phyloP scores from a whole-genome alignment of 2,888 invertebrate species.

The Thyatira batis region DNA sequence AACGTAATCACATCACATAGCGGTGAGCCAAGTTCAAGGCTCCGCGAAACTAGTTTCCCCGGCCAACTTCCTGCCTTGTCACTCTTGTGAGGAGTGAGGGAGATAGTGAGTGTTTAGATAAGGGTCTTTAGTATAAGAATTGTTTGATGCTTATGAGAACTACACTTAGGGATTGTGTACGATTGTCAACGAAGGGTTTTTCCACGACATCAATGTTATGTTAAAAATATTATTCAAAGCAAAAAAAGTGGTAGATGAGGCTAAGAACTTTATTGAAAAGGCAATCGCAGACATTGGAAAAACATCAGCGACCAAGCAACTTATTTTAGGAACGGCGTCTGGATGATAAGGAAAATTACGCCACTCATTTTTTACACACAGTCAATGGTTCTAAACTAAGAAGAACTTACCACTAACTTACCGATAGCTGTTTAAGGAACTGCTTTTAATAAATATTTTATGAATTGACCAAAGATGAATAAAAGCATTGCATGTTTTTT shows the following conservation, averaged over 20 bases:
- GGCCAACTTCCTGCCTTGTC: slow-evolving; percentile 20
- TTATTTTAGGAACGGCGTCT: slow-evolving; percentile 91
- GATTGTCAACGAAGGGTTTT: no score
- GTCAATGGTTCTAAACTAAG: no score
- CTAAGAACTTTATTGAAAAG: slow-evolving; percentile 87
- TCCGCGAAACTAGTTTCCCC: slow-evolving; percentile 46
- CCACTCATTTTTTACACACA: no score
- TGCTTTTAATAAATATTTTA: no score
- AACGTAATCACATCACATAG: slow-evolving; percentile 18
- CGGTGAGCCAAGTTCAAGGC: slow-evolving; percentile 56
- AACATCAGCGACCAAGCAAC: slow-evolving; percentile 93
- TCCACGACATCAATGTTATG: no score
- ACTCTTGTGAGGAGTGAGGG: slow-evolving; percentile 19
- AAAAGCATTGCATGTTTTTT: no score
- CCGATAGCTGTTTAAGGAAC: no score
- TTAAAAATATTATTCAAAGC: no score
- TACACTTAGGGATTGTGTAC: no score
- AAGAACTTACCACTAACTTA: no score
- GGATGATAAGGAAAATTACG: slow-evolving; percentile 89
- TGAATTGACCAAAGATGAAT: no score
- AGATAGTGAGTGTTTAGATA: slow-evolving; percentile 25
- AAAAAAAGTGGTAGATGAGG: slow-evolving; percentile 84
- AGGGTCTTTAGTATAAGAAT: slow-evolving; percentile 1
- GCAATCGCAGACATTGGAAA: slow-evolving; percentile 91
- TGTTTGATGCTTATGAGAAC: slow-evolving; percentile 8